Evolutionary conservation across 2,113 vertebrate species (phyloP), one percentile per base, ranked within the genome.

Genomic region (Gallinago media): DNA sequence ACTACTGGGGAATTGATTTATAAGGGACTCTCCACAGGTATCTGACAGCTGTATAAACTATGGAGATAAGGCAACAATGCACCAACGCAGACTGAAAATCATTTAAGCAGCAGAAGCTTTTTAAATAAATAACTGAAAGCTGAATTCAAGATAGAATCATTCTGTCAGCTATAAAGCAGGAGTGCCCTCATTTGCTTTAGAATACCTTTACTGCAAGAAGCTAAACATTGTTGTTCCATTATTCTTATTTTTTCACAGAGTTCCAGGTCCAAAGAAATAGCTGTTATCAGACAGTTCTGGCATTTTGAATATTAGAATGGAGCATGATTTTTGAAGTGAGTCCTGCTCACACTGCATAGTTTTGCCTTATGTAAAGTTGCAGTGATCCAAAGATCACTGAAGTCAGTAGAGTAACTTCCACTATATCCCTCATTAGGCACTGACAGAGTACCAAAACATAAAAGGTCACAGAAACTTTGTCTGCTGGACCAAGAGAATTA

Each of bases 21-120:
- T 92, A 95, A 77, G 68, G 58, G 77, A 94, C 83, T 80, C 85
- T 97, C 96, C 90, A 46, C 92, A 95, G 90, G 90, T 96, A 96
- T 32, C 86, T 76, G 73, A 88, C 92, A 94, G 96, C 95, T 95
- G 94, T 91, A 87, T 85, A 97, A 96, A 95, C 92, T 72, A 46
- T 15, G 36, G 36, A 93, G 91, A 92, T 81, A 94, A 78, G 91
- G 83, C 49, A 89, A 93, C 88, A 92, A 75, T 50, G 58, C 77
- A 62, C 27, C 79, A 79, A 36, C 65, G 72, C 91, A 97, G 73
- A 85, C 1, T 92, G 94, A 84, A 96, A 95, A 92, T 81, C 90
- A 88, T 78, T 94, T 92, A 96, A 91, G 88, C 32, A 66, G 63
- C 52, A 89, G 66, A 50, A 85, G 87, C n/a, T 91, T 87, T 91